Percentiles rank a stretch among this genome's conserved stretches.
Evolutionary conservation across 2,888 invertebrate genomes (phyloP).

Genomic region (Cerastoderma edule): DNA sequence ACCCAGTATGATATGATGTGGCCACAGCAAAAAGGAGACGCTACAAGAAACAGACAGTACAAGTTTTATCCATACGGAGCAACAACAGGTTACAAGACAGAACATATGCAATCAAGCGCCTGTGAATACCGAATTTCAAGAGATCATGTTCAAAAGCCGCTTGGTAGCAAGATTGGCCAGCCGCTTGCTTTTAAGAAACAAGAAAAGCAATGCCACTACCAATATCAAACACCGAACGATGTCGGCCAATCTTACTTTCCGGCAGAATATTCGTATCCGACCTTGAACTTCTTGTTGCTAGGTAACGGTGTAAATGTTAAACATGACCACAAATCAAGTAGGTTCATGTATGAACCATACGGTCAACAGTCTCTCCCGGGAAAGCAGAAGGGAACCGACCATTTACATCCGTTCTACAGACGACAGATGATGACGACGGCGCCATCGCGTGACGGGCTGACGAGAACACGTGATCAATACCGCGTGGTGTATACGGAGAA

Average conservation of each 20-base stretch:
- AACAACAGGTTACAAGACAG: not conserved
- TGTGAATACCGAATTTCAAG: not conserved
- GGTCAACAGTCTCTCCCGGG: not conserved
- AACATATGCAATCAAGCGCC: not conserved
- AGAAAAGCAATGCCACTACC: not conserved
- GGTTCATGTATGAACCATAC: not conserved
- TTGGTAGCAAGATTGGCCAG: not conserved
- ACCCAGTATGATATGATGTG: not conserved
- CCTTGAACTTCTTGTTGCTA: not conserved
- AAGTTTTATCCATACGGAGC: not conserved
- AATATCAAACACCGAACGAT: not conserved
- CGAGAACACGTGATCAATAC: conserved; percentile 46
- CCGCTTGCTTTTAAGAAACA: not conserved
- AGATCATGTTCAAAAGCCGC: not conserved
- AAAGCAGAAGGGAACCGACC: not conserved
- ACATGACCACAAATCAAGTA: not conserved
- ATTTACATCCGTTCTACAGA: conserved; percentile 40
- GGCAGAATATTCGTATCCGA: not conserved
- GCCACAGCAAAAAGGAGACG: not conserved
- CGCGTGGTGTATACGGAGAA: conserved; percentile 49
- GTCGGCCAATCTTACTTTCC: not conserved
- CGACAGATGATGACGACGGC: conserved; percentile 23
- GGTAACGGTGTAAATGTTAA: not conserved
- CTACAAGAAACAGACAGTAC: not conserved
- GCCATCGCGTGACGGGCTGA: conserved; percentile 33